Base-by-base conservation (phyloP, 2,113 vertebrate genomes). In the Oncorhynchus masou region DNA sequence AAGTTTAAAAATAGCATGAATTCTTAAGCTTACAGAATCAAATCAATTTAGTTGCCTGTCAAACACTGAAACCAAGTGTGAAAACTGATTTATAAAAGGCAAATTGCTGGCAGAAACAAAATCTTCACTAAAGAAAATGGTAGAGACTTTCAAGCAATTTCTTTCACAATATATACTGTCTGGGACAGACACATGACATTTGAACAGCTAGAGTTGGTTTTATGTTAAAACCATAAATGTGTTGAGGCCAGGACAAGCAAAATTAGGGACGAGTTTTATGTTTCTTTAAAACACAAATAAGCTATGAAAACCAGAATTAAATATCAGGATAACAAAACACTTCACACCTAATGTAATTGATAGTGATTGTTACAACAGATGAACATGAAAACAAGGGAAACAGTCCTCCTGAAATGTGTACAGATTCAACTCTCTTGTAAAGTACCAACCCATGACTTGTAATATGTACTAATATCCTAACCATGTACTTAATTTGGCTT, bases 21-120 rank as follows among this genome's bases (percentile, higher is more conserved):
- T 73, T 67, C 65, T 74, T 39, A 31, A 64, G 68, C 48, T 76
- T 20, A 74, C 64, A 69, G 39, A 74, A 84, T 77, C 76, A 83
- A 84, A 81, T 48, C 1, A 76, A 84, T 82, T 72, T 9, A 74
- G 49, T 62, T 22, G n/a, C 31, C 3, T 74, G 39, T 70, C 20
- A 3, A 70, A 78, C 25, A 79, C 19, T 89, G 39, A 45, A 45
- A 11, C 9, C 39, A 45, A 45, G 39, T 45, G 39, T 45, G 39
- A 45, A 45, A 45, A 45, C 11, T 0, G 2, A 45, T 9, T 45
- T 11, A 45, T 45, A 11, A 9, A 87, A 77, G 73, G 87, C 87
- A 88, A 75, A 22, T 45, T 80, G 85, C 74, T 80, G 80, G 76
- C 70, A 79, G 86, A 79, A 31, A 68, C 20, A 68, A 68, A 79